These are phyloP conservation scores for Myotis yumanensis DNA, from an alignment of 2,113 vertebrate genomes.

Conservation along the genomic window DNA sequence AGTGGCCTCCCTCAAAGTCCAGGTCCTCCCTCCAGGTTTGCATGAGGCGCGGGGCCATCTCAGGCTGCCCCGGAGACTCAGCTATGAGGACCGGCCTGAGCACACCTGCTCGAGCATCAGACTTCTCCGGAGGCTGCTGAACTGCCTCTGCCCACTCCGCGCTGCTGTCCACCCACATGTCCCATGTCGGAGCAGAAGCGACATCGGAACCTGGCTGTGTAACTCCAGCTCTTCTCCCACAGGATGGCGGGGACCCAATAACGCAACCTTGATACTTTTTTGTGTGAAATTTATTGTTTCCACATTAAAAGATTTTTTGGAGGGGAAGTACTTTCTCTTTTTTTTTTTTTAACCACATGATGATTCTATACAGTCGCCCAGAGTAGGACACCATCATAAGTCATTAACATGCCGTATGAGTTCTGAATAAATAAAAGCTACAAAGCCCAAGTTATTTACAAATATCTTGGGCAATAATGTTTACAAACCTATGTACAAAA, in stretches of 20 bases:
- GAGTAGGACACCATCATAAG: constrained; percentile 82
- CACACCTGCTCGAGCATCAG: accelerated
- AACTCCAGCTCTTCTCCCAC: neutral
- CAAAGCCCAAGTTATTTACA: constrained; percentile 94
- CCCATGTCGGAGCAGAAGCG: neutral
- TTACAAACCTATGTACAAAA: constrained; percentile 93
- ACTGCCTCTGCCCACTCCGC: neutral
- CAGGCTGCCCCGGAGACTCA: neutral
- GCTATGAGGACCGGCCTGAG: neutral
- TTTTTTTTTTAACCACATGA: constrained; percentile 80
- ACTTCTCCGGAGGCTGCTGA: neutral
- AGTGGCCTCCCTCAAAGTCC: neutral
- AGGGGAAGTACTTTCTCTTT: constrained; percentile 64
- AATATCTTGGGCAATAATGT: constrained; percentile 88
- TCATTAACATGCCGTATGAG: constrained; percentile 91
- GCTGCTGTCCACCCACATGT: neutral
- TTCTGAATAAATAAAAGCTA: constrained; percentile 96
- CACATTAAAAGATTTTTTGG: constrained; percentile 86
- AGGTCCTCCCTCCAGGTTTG: neutral
- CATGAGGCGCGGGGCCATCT: neutral
- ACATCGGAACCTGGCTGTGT: neutral
- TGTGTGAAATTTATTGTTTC: constrained; percentile 83
- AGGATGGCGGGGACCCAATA: constrained; percentile 20
- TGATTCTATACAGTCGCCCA: constrained; percentile 82
- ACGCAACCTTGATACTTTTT: constrained; percentile 59